phyloP scores from a whole-genome alignment of 2,888 invertebrate species.

The Ceriagrion tenellum region DNA sequence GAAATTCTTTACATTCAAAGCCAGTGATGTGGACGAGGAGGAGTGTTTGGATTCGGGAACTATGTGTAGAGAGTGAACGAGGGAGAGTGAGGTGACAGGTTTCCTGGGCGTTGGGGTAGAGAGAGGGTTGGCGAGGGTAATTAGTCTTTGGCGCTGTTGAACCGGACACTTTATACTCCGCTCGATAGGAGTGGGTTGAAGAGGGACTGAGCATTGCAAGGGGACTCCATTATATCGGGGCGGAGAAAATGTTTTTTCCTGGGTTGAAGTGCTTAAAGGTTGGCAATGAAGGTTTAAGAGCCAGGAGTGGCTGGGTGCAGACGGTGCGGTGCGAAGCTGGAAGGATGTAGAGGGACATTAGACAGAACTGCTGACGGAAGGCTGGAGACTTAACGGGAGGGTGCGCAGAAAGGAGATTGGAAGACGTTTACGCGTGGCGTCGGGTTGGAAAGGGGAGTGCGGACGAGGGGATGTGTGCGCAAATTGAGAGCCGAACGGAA shows the following conservation, averaged over 20 bases:
- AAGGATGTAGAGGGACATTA: neutral
- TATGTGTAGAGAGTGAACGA: too few species aligned
- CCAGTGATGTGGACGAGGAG: neutral
- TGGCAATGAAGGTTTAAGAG: neutral
- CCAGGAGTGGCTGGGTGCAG: neutral
- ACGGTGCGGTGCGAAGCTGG: neutral
- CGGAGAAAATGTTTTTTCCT: neutral
- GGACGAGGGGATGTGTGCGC: neutral
- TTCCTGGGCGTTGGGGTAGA: neutral
- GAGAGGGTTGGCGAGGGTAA: neutral
- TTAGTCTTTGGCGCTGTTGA: neutral
- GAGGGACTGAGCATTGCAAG: neutral
- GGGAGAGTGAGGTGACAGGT: too few species aligned
- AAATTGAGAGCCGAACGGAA: neutral
- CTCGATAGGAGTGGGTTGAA: neutral
- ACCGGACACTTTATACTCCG: slow-evolving; percentile 1
- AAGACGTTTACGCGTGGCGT: neutral
- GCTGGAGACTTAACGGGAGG: neutral
- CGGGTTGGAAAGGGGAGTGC: neutral
- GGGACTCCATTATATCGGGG: neutral
- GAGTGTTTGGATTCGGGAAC: neutral
- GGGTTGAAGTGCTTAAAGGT: neutral
- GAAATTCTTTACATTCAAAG: too few species aligned
- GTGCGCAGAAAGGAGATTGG: neutral
- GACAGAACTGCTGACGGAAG: neutral